Base-by-base conservation (phyloP, 2,888 invertebrate genomes). In the Drosophila phalerata region DNA sequence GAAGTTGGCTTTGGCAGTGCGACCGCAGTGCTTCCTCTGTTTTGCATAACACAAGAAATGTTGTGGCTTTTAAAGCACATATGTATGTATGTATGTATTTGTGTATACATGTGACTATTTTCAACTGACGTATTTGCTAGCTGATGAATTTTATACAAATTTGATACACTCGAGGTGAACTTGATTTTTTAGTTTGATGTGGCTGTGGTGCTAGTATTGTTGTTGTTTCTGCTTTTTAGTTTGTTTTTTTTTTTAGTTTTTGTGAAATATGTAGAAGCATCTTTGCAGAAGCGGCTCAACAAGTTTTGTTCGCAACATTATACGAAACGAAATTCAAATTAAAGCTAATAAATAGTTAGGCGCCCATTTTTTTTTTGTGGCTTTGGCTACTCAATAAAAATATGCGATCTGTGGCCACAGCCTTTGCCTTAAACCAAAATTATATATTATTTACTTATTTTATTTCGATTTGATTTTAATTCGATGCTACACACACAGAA, bases 121-220 rank as follows among this genome's bases (percentile, higher is more conserved):
- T 69, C 62, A 74, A 71, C 80, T 88, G 88, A 86, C 82, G 87
- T 84, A 79, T 84, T 72, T 82, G 86, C 79, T 69, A 77, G 67
- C 85, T 88, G 86, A 85, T 87, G 85, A 85, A 87, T 88, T 88
- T 84, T 88, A 82, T 88, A 82, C 77, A 81, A 82, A 85, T 84
- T 83, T 87, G 80, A 79, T 79, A 85, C 73, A 77, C 78, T 88
- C 89, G 91, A 90, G 91, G 89, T 89, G 84, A 91, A 90, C 91
- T 72, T 90, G 91, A 89, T 88, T 77, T 73, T 71, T 55, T 75
- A 30, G 49, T 77, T 69, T 66, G 47, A 75, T 43, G 49, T 77
- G 66, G 61, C 3, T 77, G 60, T 42, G 43, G 60, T 62, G 61
- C 45, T 56, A 63, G 58, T 62, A 53, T 64, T 30, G 49, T 32